Evolutionary conservation across 2,113 vertebrate species (phyloP).

Genomic region (Semicossyphus pulcher): DNA sequence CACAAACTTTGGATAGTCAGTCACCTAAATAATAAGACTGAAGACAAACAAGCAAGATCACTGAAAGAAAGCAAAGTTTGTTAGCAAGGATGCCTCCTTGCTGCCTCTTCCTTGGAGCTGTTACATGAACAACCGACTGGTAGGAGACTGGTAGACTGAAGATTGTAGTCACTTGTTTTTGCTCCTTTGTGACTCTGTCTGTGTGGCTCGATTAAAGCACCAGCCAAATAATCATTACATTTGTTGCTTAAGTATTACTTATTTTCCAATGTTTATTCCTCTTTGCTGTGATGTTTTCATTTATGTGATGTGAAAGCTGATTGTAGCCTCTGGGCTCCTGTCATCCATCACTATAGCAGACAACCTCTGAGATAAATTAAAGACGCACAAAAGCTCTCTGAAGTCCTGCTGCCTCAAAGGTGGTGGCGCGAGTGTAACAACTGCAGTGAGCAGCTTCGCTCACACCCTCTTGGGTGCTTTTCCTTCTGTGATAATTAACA

Average conservation of each 20-base stretch:
- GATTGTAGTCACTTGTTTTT: too few relatives aligned
- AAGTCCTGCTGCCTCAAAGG: conserved; percentile 64
- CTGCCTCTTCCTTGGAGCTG: background rate
- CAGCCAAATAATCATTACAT: too few relatives aligned
- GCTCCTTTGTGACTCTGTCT: too few relatives aligned
- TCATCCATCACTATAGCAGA: conserved; percentile 17
- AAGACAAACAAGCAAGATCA: background rate
- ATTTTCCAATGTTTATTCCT: background rate
- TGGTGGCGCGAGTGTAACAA: conserved; percentile 41
- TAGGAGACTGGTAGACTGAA: background rate
- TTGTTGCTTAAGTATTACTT: conserved; percentile 12
- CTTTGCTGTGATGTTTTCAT: conserved; percentile 34
- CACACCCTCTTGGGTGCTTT: conserved; percentile 82
- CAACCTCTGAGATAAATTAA: conserved; percentile 53
- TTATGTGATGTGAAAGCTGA: conserved; percentile 23
- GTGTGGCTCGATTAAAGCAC: background rate
- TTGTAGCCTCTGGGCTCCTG: conserved; percentile 20
- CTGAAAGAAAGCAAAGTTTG: background rate
- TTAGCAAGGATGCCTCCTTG: background rate
- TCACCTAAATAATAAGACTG: background rate
- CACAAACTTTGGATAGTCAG: background rate
- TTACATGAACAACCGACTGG: background rate
- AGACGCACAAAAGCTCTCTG: conserved; percentile 54
- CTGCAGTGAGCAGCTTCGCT: conserved; percentile 52
- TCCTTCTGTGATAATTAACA: conserved; percentile 86